Base-by-base conservation (phyloP, 2,113 vertebrate species). In the Pterocles orientalis region DNA sequence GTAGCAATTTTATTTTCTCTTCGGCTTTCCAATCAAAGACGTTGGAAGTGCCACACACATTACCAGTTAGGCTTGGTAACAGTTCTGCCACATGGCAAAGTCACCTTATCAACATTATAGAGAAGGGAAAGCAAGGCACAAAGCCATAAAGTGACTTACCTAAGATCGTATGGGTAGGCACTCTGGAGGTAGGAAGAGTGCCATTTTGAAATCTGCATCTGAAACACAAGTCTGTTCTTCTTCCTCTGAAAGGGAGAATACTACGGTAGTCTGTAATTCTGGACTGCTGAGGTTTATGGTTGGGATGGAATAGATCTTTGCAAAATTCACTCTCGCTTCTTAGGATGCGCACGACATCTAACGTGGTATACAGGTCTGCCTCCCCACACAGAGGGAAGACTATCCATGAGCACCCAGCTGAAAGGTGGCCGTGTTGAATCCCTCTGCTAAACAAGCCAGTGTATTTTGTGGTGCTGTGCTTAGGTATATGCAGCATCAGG, bases 401-500 rank as follows among this genome's bases (percentile, higher is more conserved):
- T 69, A 36, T 61, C 14, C 3, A 6, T 19, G 10, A 78, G 36
- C 36, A 24, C 17, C 28, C 39, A 6, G 31, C 24, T 47, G 75
- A 81, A 31, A 70, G 24, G 24, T 7, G 26, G 6, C 7, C 3
- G 0, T 21, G 9, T 29, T 34, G 53, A 56, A 41, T 13, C 29
- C 8, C 31, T 51, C 56, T 64, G 56, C 47, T 82, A 41, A 91
- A 31, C 39, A 51, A 51, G 18, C 14, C 60, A 11, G 19, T 58
- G n/a, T 19, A 29, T 68, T 43, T 60, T 54, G 23, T 45, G 64
- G 23, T 36, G 20, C 75, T n/a, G 18, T 57, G 28, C 18, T n/a
- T 31, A 28, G 29, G 10, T 9, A 17, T 64, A 7, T 1, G 20
- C 9, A 68, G 41, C n/a, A 26, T 18, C 3, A 0, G 6, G 2